Evolutionary conservation across 2,113 vertebrate species (phyloP).

Genomic region (Elgaria multicarinata): DNA sequence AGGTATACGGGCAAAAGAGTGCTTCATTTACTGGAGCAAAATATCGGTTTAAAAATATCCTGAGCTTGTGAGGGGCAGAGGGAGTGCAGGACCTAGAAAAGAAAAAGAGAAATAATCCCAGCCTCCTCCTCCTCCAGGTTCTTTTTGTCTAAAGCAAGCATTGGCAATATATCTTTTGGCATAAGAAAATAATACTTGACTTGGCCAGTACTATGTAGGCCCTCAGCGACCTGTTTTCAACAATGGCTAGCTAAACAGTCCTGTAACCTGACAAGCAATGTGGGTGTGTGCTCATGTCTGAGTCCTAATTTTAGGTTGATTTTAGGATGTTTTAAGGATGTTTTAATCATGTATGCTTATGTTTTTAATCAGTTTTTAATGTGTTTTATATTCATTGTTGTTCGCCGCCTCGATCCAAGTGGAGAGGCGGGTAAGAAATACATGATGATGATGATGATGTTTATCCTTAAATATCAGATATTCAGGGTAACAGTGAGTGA

Average conservation of each 20-base stretch:
- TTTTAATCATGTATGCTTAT: too few relatives aligned
- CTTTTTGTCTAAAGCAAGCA: background rate
- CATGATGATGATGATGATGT: too few relatives aligned
- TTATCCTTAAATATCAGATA: background rate
- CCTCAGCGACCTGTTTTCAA: too few relatives aligned
- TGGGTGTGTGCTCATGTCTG: background rate
- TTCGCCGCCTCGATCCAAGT: too few relatives aligned
- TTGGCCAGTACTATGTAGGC: background rate
- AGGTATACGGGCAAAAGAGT: slow-evolving; percentile 37
- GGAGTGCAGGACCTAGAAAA: background rate
- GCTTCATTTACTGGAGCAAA: slow-evolving; percentile 19
- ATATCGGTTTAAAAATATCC: slow-evolving; percentile 53
- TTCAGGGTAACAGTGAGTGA: background rate
- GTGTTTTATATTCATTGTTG: too few relatives aligned
- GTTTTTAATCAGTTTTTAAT: too few relatives aligned
- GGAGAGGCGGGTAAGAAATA: too few relatives aligned
- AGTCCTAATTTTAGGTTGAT: too few relatives aligned
- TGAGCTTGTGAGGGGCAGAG: slow-evolving; percentile 11
- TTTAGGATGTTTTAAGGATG: too few relatives aligned
- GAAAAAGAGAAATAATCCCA: background rate
- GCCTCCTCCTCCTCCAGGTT: too few relatives aligned
- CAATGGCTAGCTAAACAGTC: background rate
- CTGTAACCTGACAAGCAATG: background rate
- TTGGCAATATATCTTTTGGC: background rate
- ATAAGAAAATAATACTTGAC: background rate